A percentile compares a stretch with the other conserved stretches of the same genome.
Evolutionary conservation across 2,797 vertebrate species (phyloP).

Genomic region (Anolis apletophallus): DNA sequence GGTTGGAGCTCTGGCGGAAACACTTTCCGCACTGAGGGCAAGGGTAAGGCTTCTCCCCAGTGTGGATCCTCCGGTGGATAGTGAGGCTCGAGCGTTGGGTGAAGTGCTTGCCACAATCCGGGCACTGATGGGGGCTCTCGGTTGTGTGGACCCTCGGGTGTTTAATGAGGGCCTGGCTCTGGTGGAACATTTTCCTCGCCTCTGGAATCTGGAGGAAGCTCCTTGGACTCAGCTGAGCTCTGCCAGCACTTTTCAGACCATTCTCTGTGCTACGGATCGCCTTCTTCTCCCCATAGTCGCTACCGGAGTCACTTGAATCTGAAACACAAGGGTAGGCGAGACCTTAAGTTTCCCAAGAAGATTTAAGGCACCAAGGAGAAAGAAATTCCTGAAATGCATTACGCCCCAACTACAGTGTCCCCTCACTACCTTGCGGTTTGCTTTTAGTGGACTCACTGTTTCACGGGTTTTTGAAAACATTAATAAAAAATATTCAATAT

Average conservation of each 20-base stretch:
- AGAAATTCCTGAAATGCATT: background rate
- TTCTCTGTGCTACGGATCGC: background rate
- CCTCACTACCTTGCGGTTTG: too few species aligned
- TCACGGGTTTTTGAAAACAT: too few species aligned
- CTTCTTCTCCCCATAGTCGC: background rate
- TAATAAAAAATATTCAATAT: too few species aligned
- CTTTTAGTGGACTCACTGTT: too few species aligned
- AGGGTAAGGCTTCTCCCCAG: constrained; percentile 67
- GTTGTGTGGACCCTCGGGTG: constrained; percentile 59
- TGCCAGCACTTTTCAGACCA: background rate
- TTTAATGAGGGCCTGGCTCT: constrained; percentile 60
- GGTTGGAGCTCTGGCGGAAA: constrained; percentile 72
- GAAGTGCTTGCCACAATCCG: constrained; percentile 52
- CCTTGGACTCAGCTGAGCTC: constrained; percentile 8
- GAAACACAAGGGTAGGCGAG: background rate
- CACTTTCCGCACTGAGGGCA: constrained; percentile 70
- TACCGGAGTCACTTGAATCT: background rate
- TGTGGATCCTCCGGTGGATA: constrained; percentile 70
- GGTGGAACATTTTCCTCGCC: constrained; percentile 61
- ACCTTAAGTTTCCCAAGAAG: background rate
- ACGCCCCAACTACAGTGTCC: too few species aligned
- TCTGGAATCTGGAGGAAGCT: constrained; percentile 37
- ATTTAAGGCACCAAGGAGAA: background rate
- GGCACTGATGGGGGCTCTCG: constrained; percentile 51
- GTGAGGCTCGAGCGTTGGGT: constrained; percentile 68